phyloP scores from a whole-genome alignment of 2,797 vertebrate genomes.

The Diglossa cyanea region DNA sequence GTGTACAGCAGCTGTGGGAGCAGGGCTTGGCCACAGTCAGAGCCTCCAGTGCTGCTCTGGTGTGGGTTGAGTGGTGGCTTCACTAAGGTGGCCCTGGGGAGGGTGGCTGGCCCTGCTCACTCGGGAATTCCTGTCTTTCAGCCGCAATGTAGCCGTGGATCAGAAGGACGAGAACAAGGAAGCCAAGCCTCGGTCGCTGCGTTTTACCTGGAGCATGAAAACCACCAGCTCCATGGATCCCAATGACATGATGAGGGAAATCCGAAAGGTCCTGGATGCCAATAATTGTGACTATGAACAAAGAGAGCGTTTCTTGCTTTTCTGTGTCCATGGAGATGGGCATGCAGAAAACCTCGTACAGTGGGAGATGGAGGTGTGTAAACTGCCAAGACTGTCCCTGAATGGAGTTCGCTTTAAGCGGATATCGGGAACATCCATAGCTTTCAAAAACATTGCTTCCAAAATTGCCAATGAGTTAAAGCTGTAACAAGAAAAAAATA shows the following conservation, averaged over 20 bases:
- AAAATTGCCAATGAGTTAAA: slow-evolving; percentile 93
- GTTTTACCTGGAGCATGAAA: slow-evolving; percentile 93
- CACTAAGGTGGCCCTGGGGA: background rate
- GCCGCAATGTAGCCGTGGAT: slow-evolving; percentile 93
- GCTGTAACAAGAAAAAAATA: slow-evolving; percentile 83
- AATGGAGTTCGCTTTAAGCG: slow-evolving; percentile 90
- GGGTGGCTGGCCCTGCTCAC: background rate
- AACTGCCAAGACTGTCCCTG: slow-evolving; percentile 90
- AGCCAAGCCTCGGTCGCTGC: slow-evolving; percentile 86
- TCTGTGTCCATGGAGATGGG: slow-evolving; percentile 87
- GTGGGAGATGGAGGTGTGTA: slow-evolving; percentile 94
- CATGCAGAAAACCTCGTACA: slow-evolving; percentile 87
- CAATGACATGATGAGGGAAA: slow-evolving; percentile 88
- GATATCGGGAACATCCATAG: slow-evolving; percentile 90
- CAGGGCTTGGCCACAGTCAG: background rate
- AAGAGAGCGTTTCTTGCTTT: slow-evolving; percentile 86
- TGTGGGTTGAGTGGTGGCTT: background rate
- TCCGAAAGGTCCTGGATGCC: slow-evolving; percentile 87
- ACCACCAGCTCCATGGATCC: slow-evolving; percentile 91
- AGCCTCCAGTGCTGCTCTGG: background rate
- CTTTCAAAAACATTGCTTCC: slow-evolving; percentile 93
- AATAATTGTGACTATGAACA: slow-evolving; percentile 91
- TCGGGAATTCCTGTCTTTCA: slow-evolving; percentile 70
- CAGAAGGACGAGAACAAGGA: slow-evolving; percentile 93
- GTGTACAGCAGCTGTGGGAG: background rate